These are phyloP conservation scores for Tyria jacobaeae DNA, from an alignment of 2,888 invertebrate species.

Conservation along the genomic window DNA sequence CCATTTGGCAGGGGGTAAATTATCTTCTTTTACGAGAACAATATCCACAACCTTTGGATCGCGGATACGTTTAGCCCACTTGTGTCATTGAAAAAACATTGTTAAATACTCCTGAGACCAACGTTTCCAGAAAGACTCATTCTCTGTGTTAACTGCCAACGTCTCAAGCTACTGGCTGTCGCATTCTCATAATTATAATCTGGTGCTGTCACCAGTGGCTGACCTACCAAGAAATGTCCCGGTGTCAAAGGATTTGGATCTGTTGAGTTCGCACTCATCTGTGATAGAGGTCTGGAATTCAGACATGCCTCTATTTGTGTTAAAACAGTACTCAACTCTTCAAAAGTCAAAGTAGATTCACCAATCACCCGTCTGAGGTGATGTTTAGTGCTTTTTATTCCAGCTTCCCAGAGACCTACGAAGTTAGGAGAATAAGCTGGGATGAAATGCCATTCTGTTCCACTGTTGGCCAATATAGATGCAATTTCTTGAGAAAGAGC, in stretches of 20 bases:
- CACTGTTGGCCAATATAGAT: not conserved
- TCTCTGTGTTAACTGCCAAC: not conserved
- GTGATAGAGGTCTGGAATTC: not conserved
- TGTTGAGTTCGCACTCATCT: not conserved
- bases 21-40: not conserved
- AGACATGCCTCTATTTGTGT: too few species aligned
- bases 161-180: not conserved
- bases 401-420: not conserved
- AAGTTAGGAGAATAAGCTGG: not conserved
- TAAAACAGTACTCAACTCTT: not conserved
- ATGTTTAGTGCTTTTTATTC: not conserved
- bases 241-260: not conserved
- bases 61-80: not conserved
- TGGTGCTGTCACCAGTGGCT: not conserved
- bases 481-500: not conserved
- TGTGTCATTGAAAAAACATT: not conserved
- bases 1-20: not conserved
- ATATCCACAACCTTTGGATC: not conserved
- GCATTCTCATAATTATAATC: not conserved
- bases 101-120: not conserved
- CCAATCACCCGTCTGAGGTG: not conserved
- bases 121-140: not conserved
- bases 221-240: not conserved
- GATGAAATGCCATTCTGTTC: conserved; percentile 2
- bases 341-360: not conserved